phyloP scores from a whole-genome alignment of 2,888 invertebrate species.

The Zele albiditarsus region DNA sequence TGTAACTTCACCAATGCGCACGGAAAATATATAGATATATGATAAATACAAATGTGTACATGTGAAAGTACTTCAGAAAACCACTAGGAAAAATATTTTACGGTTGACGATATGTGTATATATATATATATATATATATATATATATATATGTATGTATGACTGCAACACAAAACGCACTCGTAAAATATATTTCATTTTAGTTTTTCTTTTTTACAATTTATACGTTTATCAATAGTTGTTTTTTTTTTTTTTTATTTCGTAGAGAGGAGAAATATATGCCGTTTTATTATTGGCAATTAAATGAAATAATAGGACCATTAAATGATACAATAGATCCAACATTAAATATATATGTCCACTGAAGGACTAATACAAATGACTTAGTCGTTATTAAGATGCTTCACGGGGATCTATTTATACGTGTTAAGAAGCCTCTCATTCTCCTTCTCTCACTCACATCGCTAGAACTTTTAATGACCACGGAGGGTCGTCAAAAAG shows the following conservation, averaged over 20 bases:
- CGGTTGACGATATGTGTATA: background rate
- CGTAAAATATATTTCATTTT: background rate
- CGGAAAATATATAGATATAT: background rate
- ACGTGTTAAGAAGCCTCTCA: constrained; percentile 62
- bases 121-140: background rate
- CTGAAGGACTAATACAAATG: constrained; percentile 58
- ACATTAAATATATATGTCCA: constrained; percentile 5
- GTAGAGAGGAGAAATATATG: background rate
- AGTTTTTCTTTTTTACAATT: background rate
- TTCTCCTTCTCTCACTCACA: constrained; percentile 40
- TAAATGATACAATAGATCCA: background rate
- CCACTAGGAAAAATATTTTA: background rate
- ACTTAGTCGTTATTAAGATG: constrained; percentile 57
- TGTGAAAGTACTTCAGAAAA: constrained; percentile 3
- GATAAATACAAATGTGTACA: background rate
- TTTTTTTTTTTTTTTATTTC: background rate
- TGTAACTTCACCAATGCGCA: constrained; percentile 36
- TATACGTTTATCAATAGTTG: background rate
- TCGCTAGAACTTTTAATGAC: constrained; percentile 64
- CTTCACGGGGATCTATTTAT: constrained; percentile 60
- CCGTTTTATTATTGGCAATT: background rate
- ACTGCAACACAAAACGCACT: background rate
- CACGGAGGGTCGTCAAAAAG: constrained; percentile 47
- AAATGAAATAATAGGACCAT: background rate
- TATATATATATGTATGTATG: no score